Base-by-base conservation (phyloP, 2,113 vertebrate species). In the Chionodraco myersi region DNA sequence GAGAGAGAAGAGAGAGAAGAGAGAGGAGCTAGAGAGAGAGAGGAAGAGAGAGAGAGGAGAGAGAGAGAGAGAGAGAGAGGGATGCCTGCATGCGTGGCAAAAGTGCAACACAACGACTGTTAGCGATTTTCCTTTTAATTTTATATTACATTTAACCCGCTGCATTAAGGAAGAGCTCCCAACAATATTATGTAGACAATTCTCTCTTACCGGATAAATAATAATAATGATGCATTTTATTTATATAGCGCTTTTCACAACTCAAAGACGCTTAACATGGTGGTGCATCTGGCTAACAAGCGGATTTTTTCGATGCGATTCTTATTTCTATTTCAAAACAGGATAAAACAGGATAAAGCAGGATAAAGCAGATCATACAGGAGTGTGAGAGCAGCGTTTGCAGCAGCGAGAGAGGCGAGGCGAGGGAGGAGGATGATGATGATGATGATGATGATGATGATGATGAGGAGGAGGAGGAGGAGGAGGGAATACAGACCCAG, bases 391-490 rank as follows among this genome's bases (percentile, higher is more conserved):
- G 66, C 76, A 60, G 81, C 60, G 79, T 69, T 79, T 69, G 83
- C 73, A 85, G 74, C 81, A 72, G 79, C 59, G 53, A 72, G 63
- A 69, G 85, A 69, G 76, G 70, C 54, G 62, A 70, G 30, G 48
- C 69, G 77, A 75, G 72, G 51, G 80, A 80, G 2, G 78, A 49
- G 12, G 71, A 77, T 44, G 85, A 64, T 13, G 81, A 79, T 0
- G 80, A 81, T 7, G 72, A 59, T 16, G 77, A 86, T 0, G 80
- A 81, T 7, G 72, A 59, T 14, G 77, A 86, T 72, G 75, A 82
- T 79, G 79, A 86, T 85, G 88, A 59, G n/a, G 77, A 86, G 18
- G 64, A 73, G 30, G 78, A 73, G 67, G 84, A 79, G 74, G 75
- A 82, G 80, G 79, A 86, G 86, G 88, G 67, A 77, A 30, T 48